These are phyloP conservation scores for Oligia strigilis DNA, from an alignment of 2,888 invertebrate species.

Conservation along the genomic window DNA sequence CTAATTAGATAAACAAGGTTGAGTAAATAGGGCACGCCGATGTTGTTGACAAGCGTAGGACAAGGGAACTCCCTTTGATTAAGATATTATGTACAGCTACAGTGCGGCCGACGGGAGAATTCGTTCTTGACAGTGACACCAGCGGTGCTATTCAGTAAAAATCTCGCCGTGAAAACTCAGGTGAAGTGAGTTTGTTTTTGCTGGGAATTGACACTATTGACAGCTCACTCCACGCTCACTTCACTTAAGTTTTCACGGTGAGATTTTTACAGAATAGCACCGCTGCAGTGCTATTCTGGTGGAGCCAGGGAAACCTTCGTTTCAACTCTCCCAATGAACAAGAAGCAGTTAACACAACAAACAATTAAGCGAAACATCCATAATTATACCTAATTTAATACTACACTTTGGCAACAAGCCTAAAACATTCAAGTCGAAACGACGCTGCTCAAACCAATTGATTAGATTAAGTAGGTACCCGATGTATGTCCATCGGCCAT, in stretches of 20 bases:
- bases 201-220: too few relatives aligned
- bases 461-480: slow-evolving; percentile 69
- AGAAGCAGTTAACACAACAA: slow-evolving; percentile 37
- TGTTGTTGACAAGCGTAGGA: slow-evolving; percentile 25
- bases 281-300: too few relatives aligned
- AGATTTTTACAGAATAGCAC: too few relatives aligned
- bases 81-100: neutral
- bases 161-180: too few relatives aligned
- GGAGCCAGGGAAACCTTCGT: neutral
- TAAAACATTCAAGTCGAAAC: slow-evolving; percentile 40
- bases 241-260: too few relatives aligned
- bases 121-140: neutral
- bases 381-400: slow-evolving; percentile 53
- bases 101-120: too few relatives aligned
- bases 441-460: slow-evolving; percentile 60
- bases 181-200: too few relatives aligned
- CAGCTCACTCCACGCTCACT: too few relatives aligned
- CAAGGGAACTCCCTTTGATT: slow-evolving; percentile 25
- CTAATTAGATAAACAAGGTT: slow-evolving; percentile 36
- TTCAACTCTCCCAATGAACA: neutral
- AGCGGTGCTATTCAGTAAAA: too few relatives aligned
- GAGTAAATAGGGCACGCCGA: slow-evolving; percentile 36
- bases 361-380: slow-evolving; percentile 29
- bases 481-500: slow-evolving; percentile 71
- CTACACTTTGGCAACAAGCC: slow-evolving; percentile 51